These are phyloP conservation scores for Enteromius thamalakanensis DNA, from an alignment of 2,797 vertebrate species.

Conservation along the genomic window DNA sequence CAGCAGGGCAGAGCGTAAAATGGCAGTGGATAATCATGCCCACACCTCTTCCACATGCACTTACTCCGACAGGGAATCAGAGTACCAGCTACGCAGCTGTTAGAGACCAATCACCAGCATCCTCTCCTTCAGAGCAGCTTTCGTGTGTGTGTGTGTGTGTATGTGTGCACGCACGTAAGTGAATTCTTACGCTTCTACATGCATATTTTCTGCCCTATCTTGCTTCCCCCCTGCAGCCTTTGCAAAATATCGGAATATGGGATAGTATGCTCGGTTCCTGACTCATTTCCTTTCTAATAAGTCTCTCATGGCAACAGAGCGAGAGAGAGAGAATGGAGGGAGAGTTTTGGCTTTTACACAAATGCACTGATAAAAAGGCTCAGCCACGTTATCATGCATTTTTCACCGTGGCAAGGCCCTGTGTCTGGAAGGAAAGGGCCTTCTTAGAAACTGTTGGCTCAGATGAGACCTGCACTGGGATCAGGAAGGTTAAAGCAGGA, in stretches of 20 bases:
- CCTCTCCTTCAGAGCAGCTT: constrained; percentile 18
- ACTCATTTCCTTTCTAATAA: constrained; percentile 49
- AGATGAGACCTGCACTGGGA: constrained; percentile 35
- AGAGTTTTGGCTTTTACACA: constrained; percentile 44
- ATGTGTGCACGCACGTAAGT: not conserved
- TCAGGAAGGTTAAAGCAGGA: constrained; percentile 50
- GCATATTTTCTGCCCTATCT: constrained; percentile 30
- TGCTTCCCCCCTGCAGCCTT: constrained; percentile 29
- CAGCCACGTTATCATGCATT: constrained; percentile 50
- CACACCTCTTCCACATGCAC: constrained; percentile 43
- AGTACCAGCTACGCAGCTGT: constrained; percentile 47
- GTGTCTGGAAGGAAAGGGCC: constrained; percentile 31
- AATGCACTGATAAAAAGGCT: constrained; percentile 43
- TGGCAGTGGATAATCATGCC: constrained; percentile 47
- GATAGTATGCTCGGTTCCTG: constrained; percentile 29
- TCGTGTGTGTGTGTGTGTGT: constrained; percentile 35
- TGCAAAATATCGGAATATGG: constrained; percentile 40
- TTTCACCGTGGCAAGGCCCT: constrained; percentile 35
- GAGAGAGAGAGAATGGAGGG: constrained; percentile 22
- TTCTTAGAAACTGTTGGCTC: constrained; percentile 39
- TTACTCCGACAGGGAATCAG: constrained; percentile 47
- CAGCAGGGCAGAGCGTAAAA: constrained; percentile 42
- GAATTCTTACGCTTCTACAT: constrained; percentile 8
- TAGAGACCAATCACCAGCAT: constrained; percentile 35
- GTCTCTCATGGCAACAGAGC: constrained; percentile 28